Evolutionary conservation across 2,888 invertebrate species (phyloP).

Genomic region (Laspeyria flexula): DNA sequence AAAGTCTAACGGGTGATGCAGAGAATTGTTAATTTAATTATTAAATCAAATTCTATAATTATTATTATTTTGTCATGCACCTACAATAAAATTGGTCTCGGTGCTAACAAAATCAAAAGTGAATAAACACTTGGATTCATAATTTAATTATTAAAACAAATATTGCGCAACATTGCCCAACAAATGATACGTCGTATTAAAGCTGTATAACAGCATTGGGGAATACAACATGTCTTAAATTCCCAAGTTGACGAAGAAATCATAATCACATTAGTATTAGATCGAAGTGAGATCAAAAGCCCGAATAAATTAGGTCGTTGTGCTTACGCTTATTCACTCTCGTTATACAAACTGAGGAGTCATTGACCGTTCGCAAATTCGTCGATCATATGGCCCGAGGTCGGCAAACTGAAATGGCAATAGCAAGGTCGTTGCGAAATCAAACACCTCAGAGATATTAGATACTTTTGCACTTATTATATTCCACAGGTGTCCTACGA

Average conservation of each 20-base stretch:
- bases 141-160: too few relatives aligned
- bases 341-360: slow-evolving; percentile 66
- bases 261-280: slow-evolving; percentile 31
- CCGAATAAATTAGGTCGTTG: slow-evolving; percentile 67
- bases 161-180: slow-evolving; percentile 5
- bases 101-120: too few relatives aligned
- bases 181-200: too few relatives aligned
- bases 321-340: slow-evolving; percentile 52
- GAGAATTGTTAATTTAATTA: too few relatives aligned
- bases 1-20: too few relatives aligned
- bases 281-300: slow-evolving; percentile 35
- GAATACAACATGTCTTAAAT: too few relatives aligned
- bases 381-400: slow-evolving; percentile 75
- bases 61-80: too few relatives aligned
- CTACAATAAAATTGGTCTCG: too few relatives aligned
- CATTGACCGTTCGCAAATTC: slow-evolving; percentile 70
- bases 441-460: slow-evolving; percentile 30
- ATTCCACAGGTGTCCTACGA: slow-evolving; percentile 29
- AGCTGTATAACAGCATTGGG: too few relatives aligned
- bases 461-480: slow-evolving; percentile 17
- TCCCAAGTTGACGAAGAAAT: slow-evolving; percentile 5
- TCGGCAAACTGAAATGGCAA: slow-evolving; percentile 67
- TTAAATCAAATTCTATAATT: too few relatives aligned
- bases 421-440: slow-evolving; percentile 68
- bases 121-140: too few relatives aligned